Percentiles rank a stretch among this genome's conserved stretches.
phyloP scores from a whole-genome alignment of 2,113 vertebrate genomes.

The Spea bombifrons region DNA sequence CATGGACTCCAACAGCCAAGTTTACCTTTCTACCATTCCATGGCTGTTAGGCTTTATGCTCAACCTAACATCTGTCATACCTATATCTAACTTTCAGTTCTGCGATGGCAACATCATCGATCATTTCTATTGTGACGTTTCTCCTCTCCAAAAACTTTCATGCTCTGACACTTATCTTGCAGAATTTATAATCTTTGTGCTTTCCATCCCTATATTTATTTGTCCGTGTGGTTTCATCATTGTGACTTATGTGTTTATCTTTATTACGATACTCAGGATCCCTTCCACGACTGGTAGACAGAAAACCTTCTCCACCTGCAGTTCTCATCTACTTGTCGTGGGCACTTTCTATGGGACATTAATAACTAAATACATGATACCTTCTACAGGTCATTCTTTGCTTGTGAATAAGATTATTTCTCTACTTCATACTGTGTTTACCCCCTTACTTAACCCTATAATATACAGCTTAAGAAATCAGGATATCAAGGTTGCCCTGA shows the following conservation, averaged over 20 bases:
- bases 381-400: conserved; percentile 28
- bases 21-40: conserved; percentile 1
- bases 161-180: conserved; percentile 14
- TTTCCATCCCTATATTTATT: conserved; percentile 13
- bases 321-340: conserved; percentile 23
- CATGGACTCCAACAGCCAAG: conserved; percentile 21
- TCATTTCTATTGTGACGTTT: conserved; percentile 9
- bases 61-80: neutral
- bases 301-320: conserved; percentile 29
- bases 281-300: neutral
- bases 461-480: conserved; percentile 23
- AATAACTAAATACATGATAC: conserved; percentile 55
- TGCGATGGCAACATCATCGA: conserved; percentile 11
- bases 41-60: conserved; percentile 3
- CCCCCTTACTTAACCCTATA: conserved; percentile 16
- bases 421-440: no score
- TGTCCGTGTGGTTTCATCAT: conserved; percentile 7
- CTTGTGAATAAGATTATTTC: neutral
- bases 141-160: conserved; percentile 9
- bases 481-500: conserved; percentile 5
- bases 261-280: conserved; percentile 2
- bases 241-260: conserved; percentile 28
- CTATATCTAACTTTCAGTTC: neutral
- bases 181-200: neutral
- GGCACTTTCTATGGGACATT: conserved; percentile 39